Percentiles rank a stretch among this genome's conserved stretches.
These are phyloP conservation scores for Cydia strobilella DNA, from an alignment of 1,140 invertebrate genomes.

Conservation along the genomic window DNA sequence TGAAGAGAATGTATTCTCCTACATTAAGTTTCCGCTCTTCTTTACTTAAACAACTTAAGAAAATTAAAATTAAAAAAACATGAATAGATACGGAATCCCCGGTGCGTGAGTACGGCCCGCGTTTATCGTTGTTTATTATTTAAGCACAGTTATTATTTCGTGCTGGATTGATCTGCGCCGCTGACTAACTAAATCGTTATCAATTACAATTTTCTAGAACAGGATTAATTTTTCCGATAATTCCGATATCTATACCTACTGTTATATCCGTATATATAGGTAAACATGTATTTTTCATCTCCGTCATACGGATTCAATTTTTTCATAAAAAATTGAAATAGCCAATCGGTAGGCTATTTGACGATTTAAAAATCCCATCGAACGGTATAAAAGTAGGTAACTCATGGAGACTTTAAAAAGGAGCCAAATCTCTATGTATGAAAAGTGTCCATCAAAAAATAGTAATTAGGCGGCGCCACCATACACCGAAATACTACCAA, in stretches of 20 bases:
- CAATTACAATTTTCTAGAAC: conserved; percentile 16
- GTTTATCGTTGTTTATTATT: not conserved
- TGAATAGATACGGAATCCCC: not conserved
- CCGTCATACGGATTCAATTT: too few relatives aligned
- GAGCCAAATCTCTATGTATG: too few relatives aligned
- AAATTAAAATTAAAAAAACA: not conserved
- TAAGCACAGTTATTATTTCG: conserved; percentile 11
- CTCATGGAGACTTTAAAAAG: too few relatives aligned
- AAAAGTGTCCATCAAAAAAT: too few relatives aligned
- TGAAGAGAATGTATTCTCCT: too few relatives aligned
- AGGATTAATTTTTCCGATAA: not conserved
- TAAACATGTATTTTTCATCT: too few relatives aligned
- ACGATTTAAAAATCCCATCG: too few relatives aligned
- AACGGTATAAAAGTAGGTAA: too few relatives aligned
- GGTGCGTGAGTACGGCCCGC: not conserved
- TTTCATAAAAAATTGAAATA: not conserved
- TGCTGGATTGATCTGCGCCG: conserved; percentile 1
- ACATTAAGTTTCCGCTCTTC: too few relatives aligned
- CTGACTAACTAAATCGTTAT: conserved; percentile 18
- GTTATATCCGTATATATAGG: too few relatives aligned
- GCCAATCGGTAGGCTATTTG: not conserved
- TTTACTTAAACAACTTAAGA: not conserved
- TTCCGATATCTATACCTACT: not conserved
- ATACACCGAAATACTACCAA: too few relatives aligned
- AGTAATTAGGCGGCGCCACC: too few relatives aligned